A percentile compares a stretch with the other conserved stretches of the same genome.
These are phyloP conservation scores for Hermodice carunculata DNA, from an alignment of 2,888 invertebrate species.

Conservation along the genomic window DNA sequence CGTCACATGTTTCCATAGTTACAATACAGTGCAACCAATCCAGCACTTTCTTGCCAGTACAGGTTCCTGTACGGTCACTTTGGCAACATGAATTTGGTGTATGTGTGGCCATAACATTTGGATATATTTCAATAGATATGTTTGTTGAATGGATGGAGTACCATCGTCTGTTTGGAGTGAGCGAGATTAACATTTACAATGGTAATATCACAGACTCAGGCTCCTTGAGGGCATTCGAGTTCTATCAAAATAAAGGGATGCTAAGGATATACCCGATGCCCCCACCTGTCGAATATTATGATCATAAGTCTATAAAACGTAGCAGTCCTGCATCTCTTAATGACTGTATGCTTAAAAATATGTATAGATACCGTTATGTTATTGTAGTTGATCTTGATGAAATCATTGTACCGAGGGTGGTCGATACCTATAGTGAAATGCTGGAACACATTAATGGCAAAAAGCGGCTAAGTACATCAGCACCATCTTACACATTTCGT, in stretches of 20 bases:
- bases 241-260: constrained; percentile 23
- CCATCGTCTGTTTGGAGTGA: constrained; percentile 34
- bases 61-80: not conserved
- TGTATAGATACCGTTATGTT: constrained; percentile 33
- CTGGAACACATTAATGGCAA: constrained; percentile 17
- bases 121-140: not conserved
- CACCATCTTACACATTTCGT: constrained; percentile 32
- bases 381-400: constrained; percentile 36
- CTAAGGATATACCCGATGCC: constrained; percentile 30
- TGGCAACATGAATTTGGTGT: constrained; percentile 37
- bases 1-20: constrained; percentile 32
- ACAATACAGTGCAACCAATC: constrained; percentile 14
- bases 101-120: constrained; percentile 37
- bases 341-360: constrained; percentile 42
- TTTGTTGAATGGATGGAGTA: constrained; percentile 42
- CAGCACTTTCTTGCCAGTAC: constrained; percentile 24
- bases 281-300: constrained; percentile 20
- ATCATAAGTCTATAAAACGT: constrained; percentile 16
- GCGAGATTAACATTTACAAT: constrained; percentile 35
- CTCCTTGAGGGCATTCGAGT: constrained; percentile 29
- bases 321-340: constrained; percentile 37
- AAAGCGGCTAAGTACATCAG: constrained; percentile 1
- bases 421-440: constrained; percentile 24
- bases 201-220: constrained; percentile 15
- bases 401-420: constrained; percentile 32